These are phyloP conservation scores for Mesaphorura yosii DNA, from an alignment of 1,140 invertebrate genomes.

Conservation along the genomic window DNA sequence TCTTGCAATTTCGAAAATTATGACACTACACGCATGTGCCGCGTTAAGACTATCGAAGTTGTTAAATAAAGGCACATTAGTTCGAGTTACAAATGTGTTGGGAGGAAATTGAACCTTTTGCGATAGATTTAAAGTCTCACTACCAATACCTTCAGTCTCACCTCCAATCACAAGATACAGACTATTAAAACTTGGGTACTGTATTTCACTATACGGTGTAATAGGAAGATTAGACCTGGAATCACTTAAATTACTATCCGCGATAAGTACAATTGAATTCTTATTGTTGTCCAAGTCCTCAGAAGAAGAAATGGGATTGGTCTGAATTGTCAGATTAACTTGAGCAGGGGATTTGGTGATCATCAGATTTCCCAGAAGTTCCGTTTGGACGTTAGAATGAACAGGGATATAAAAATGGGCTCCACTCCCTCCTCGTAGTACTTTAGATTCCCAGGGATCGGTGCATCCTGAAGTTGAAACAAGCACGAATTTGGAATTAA, in stretches of 20 bases:
- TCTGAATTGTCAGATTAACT: background rate
- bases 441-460: conserved; percentile 79
- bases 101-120: conserved; percentile 29
- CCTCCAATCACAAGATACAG: conserved; percentile 66
- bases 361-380: conserved; percentile 41
- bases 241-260: conserved; percentile 10
- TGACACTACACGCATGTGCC: conserved; percentile 62
- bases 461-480: conserved; percentile 54
- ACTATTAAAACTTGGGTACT: conserved; percentile 43
- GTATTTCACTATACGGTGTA: conserved; percentile 50
- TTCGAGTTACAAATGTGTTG: conserved; percentile 32
- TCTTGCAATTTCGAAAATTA: conserved; percentile 71
- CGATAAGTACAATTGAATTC: conserved; percentile 14
- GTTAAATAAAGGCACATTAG: conserved; percentile 65
- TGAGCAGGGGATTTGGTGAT: background rate
- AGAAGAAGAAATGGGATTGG: background rate
- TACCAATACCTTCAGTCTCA: conserved; percentile 74
- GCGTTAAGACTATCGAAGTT: conserved; percentile 76
- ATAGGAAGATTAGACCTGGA: conserved; percentile 39
- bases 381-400: conserved; percentile 49
- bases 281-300: background rate
- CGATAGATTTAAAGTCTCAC: conserved; percentile 49
- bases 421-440: conserved; percentile 64
- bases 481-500: background rate
- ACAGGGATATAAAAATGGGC: conserved; percentile 71